Evolutionary conservation across 2,797 vertebrate species (phyloP).

Genomic region (Arnoldichthys spilopterus): DNA sequence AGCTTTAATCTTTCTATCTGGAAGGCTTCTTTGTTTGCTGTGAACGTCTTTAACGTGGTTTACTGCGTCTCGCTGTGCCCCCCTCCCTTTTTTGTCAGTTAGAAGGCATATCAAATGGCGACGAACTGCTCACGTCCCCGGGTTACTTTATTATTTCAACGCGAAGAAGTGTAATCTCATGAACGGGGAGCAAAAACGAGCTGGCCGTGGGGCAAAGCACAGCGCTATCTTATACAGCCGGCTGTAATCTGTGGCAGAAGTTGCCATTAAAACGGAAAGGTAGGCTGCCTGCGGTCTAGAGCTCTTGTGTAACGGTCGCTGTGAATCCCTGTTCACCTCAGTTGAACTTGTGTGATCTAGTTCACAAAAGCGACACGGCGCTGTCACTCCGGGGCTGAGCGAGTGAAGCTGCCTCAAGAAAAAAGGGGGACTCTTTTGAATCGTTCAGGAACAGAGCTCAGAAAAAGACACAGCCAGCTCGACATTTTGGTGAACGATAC

Average conservation of each 20-base stretch:
- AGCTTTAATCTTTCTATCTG: background rate
- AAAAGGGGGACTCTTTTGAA: background rate
- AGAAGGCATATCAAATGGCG: slow-evolving; percentile 31
- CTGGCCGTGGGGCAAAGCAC: background rate
- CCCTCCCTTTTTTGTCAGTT: background rate
- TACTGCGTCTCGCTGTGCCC: background rate
- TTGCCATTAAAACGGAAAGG: slow-evolving; percentile 57
- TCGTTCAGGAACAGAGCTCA: background rate
- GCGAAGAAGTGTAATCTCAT: background rate
- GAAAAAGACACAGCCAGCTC: background rate
- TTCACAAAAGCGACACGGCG: slow-evolving; percentile 45
- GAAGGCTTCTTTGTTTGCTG: background rate
- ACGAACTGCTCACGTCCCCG: background rate
- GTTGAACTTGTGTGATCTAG: slow-evolving; percentile 74
- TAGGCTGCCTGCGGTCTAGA: slow-evolving; percentile 38
- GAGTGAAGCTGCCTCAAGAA: slow-evolving; percentile 1
- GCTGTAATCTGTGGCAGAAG: slow-evolving; percentile 30
- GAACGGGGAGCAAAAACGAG: background rate
- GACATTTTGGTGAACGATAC: background rate
- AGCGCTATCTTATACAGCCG: background rate
- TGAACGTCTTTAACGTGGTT: background rate
- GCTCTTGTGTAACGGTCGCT: slow-evolving; percentile 71
- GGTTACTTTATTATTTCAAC: slow-evolving; percentile 16
- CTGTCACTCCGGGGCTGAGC: slow-evolving; percentile 33
- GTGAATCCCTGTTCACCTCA: slow-evolving; percentile 76